phyloP scores from a whole-genome alignment of 2,888 invertebrate species.

The Polia nebulosa region DNA sequence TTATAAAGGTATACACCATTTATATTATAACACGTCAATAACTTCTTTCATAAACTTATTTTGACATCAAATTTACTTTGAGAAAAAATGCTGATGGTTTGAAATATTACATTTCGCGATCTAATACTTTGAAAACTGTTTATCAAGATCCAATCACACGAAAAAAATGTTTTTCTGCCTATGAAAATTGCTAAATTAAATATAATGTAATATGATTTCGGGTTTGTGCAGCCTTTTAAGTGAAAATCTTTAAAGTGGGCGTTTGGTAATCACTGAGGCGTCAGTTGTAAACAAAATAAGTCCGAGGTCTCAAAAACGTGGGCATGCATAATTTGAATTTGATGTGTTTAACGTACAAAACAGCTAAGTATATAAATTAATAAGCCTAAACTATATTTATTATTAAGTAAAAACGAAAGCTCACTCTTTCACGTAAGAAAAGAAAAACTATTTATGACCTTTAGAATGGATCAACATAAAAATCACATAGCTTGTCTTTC shows the following conservation, averaged over 20 bases:
- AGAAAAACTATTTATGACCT: too few relatives aligned
- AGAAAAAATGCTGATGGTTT: slow-evolving; percentile 23
- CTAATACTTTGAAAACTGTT: slow-evolving; percentile 33
- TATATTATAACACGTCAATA: slow-evolving; percentile 31
- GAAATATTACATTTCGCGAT: slow-evolving; percentile 21
- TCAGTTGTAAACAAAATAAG: slow-evolving; percentile 45
- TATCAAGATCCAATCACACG: slow-evolving; percentile 29
- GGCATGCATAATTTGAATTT: slow-evolving; percentile 49
- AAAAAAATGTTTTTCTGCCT: not conserved
- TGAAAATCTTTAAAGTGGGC: slow-evolving; percentile 22
- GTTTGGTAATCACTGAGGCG: slow-evolving; percentile 27
- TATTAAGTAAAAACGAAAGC: not conserved
- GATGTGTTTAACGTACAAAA: slow-evolving; percentile 7
- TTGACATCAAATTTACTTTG: slow-evolving; percentile 29
- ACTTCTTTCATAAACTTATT: slow-evolving; percentile 32
- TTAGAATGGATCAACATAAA: too few relatives aligned
- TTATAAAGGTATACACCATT: slow-evolving; percentile 15
- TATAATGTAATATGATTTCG: slow-evolving; percentile 36
- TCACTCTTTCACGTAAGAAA: not conserved
- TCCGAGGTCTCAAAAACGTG: slow-evolving; percentile 59
- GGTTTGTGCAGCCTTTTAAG: slow-evolving; percentile 25
- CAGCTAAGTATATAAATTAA: not conserved
- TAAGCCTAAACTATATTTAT: not conserved
- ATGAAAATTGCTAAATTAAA: slow-evolving; percentile 1
- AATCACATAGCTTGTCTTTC: too few relatives aligned